Evolutionary conservation across 2,888 invertebrate species (phyloP).

Genomic region (Dryobota labecula): DNA sequence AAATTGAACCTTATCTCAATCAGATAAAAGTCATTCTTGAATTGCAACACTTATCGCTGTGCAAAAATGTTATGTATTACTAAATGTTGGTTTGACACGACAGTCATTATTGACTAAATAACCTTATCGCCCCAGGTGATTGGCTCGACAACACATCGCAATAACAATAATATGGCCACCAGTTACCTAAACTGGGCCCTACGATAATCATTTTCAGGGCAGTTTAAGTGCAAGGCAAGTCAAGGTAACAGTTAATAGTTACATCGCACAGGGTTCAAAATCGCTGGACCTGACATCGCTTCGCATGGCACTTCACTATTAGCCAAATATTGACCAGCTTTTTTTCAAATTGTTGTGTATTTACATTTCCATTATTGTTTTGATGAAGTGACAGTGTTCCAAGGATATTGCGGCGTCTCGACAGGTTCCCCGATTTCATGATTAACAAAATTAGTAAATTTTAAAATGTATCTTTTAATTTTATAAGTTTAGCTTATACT

Average conservation of each 20-base stretch:
- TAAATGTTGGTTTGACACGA: background rate
- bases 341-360: background rate
- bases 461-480: too few species aligned
- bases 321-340: background rate
- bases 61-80: background rate
- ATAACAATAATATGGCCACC: background rate
- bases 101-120: background rate
- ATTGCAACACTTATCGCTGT: background rate
- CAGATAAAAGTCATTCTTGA: background rate
- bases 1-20: background rate
- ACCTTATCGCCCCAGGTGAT: conserved; percentile 7
- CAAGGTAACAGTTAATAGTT: background rate
- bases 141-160: background rate
- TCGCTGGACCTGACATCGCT: background rate
- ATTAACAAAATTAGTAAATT: too few species aligned
- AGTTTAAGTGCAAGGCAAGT: background rate
- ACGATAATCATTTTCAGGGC: background rate
- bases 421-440: too few species aligned
- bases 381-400: too few species aligned
- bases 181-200: background rate
- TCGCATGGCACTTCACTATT: background rate
- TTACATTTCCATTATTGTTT: too few species aligned
- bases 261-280: background rate
- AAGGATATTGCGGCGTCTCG: too few species aligned
- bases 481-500: too few species aligned